phyloP scores from a whole-genome alignment of 2,113 vertebrate genomes.

The Paradisaea rubra region DNA sequence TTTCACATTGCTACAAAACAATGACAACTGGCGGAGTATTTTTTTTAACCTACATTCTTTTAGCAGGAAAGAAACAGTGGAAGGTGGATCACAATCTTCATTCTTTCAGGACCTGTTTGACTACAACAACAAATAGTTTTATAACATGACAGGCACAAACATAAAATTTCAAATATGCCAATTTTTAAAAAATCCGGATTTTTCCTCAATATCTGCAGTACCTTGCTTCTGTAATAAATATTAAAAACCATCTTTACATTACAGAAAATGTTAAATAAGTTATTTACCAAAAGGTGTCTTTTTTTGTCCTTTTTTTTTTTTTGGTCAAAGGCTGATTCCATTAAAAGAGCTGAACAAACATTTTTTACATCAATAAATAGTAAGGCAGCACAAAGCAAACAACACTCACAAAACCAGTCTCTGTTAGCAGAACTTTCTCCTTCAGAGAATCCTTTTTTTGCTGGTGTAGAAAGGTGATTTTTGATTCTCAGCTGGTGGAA shows the following conservation, averaged over 20 bases:
- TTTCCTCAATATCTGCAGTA: constrained; percentile 13
- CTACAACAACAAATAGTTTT: not conserved
- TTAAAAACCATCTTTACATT: constrained; percentile 32
- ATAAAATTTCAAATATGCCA: constrained; percentile 17
- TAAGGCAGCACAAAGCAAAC: constrained; percentile 33
- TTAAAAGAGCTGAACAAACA: not conserved
- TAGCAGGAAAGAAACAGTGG: not conserved
- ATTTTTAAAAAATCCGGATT: not conserved
- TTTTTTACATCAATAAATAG: constrained; percentile 5
- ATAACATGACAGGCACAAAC: not conserved
- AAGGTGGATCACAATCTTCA: not conserved
- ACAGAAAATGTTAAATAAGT: constrained; percentile 53
- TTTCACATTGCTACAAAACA: not conserved
- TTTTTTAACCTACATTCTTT: not conserved
- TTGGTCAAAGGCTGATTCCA: not conserved
- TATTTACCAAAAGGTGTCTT: constrained; percentile 24
- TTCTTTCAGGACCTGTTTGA: not conserved
- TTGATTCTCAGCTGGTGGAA: constrained; percentile 50
- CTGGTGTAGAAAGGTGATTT: constrained; percentile 49
- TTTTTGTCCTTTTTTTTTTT: not conserved
- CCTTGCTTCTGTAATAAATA: constrained; percentile 55
- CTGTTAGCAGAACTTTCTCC: constrained; percentile 16
- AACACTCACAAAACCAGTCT: not conserved
- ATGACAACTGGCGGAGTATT: not conserved
- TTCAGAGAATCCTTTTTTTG: constrained; percentile 65